phyloP scores from a whole-genome alignment of 2,888 invertebrate genomes.

The Chrysomela aeneicollis region DNA sequence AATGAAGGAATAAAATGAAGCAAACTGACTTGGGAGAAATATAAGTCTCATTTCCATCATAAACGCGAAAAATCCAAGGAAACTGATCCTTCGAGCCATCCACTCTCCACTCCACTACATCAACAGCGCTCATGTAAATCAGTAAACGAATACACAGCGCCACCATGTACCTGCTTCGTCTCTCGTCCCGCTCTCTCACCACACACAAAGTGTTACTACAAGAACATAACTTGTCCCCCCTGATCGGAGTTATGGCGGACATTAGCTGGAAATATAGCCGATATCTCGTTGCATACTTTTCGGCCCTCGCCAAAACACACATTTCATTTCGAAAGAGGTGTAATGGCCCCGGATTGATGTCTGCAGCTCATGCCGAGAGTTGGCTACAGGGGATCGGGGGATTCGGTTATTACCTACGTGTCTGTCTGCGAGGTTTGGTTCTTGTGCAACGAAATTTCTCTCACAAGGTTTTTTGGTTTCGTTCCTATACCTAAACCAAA shows the following conservation, averaged over 20 bases:
- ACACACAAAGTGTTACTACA: constrained; percentile 55
- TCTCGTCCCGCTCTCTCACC: constrained; percentile 46
- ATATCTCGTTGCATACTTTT: constrained; percentile 55
- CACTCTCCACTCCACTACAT: constrained; percentile 28
- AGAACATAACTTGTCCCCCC: constrained; percentile 54
- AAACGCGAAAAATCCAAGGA: no score
- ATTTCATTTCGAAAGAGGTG: constrained; percentile 23
- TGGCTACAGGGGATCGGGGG: no score
- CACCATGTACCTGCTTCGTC: constrained; percentile 44
- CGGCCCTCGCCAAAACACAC: constrained; percentile 31
- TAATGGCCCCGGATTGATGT: neutral
- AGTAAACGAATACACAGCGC: constrained; percentile 49
- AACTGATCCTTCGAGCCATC: no score
- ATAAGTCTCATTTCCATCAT: no score
- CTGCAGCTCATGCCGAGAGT: neutral
- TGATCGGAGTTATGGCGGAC: constrained; percentile 55
- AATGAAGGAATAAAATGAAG: no score
- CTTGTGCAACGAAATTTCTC: no score
- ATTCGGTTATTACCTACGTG: no score
- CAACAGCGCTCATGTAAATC: constrained; percentile 49
- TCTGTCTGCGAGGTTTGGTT: no score
- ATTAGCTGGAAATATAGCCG: constrained; percentile 57
- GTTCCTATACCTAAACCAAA: no score
- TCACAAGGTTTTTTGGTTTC: no score
- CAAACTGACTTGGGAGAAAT: no score